A percentile compares a stretch with the other conserved stretches of the same genome.
Conservation (phyloP, 2,888 invertebrate species). For the Dascillus cervinus region DNA sequence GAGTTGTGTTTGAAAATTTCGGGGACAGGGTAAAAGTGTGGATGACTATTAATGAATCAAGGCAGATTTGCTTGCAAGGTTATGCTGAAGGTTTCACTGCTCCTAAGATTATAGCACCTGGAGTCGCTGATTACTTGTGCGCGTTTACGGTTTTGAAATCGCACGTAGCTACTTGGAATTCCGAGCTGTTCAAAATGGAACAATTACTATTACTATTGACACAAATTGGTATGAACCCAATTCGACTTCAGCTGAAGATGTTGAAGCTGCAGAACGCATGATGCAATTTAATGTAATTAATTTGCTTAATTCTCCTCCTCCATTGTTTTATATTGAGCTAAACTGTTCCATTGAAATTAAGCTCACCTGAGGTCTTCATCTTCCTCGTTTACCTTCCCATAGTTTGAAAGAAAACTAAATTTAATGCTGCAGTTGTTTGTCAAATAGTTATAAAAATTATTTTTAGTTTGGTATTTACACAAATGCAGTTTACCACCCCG, state of each 20-base stretch:
- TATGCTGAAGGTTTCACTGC: slow-evolving; percentile 36
- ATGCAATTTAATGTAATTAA: slow-evolving; percentile 18
- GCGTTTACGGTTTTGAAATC: slow-evolving; percentile 42
- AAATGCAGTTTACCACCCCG: slow-evolving; percentile 46
- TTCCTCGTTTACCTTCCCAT: no score
- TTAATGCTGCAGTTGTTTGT: not conserved
- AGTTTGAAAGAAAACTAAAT: not conserved
- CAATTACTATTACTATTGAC: slow-evolving; percentile 41
- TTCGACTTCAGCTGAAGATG: slow-evolving; percentile 38
- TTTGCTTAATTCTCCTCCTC: no score
- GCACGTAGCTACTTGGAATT: slow-evolving; percentile 41
- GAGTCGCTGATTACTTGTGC: slow-evolving; percentile 51
- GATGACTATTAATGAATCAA: slow-evolving; percentile 47
- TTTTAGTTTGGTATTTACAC: slow-evolving; percentile 4
- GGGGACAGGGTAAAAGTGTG: slow-evolving; percentile 35
- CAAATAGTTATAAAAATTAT: not conserved
- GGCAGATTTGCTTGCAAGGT: slow-evolving; percentile 23
- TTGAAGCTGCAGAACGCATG: slow-evolving; percentile 44
- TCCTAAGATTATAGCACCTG: slow-evolving; percentile 42
- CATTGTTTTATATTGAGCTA: no score
- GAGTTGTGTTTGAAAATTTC: slow-evolving; percentile 32
- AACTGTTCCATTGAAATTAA: no score
- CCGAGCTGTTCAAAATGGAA: slow-evolving; percentile 9
- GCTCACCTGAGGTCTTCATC: no score
- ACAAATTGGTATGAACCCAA: slow-evolving; percentile 44